Conservation (phyloP, 2,888 invertebrate species). For the Pseudeuparius sepicola region DNA sequence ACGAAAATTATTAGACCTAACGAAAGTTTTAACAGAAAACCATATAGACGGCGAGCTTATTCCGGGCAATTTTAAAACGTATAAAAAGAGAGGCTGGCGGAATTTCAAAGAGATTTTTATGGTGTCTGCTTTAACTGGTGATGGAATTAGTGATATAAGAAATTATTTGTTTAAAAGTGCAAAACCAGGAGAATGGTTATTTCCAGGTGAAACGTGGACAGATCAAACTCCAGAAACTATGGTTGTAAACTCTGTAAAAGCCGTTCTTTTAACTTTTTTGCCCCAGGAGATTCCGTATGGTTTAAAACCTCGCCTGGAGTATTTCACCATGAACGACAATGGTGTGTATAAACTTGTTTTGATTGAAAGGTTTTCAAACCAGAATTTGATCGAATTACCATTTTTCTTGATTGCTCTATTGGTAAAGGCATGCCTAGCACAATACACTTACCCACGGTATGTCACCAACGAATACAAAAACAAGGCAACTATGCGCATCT, state of each 20-base stretch:
- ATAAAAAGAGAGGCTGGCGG: slow-evolving; percentile 48
- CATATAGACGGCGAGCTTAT: slow-evolving; percentile 32
- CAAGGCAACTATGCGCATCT: too few species aligned
- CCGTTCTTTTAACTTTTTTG: slow-evolving; percentile 73
- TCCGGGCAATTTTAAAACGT: slow-evolving; percentile 21
- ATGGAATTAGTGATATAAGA: slow-evolving; percentile 35
- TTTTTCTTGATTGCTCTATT: too few species aligned
- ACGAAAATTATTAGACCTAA: slow-evolving; percentile 61
- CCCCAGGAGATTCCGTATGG: slow-evolving; percentile 81
- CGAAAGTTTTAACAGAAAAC: slow-evolving; percentile 55
- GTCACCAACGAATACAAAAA: too few species aligned
- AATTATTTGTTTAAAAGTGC: slow-evolving; percentile 59
- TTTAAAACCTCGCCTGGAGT: slow-evolving; percentile 55
- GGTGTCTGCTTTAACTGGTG: slow-evolving; percentile 67
- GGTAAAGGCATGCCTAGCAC: too few species aligned
- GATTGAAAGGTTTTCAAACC: slow-evolving; percentile 4
- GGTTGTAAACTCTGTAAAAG: slow-evolving; percentile 65
- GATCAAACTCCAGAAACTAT: slow-evolving; percentile 63
- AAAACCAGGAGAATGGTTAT: slow-evolving; percentile 57
- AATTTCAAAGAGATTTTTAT: slow-evolving; percentile 83
- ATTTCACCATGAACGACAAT: slow-evolving; percentile 49
- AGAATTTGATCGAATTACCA: too few species aligned
- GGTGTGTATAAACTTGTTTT: slow-evolving; percentile 32
- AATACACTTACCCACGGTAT: too few species aligned
- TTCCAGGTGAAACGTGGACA: slow-evolving; percentile 55